phyloP scores from a whole-genome alignment of 2,888 invertebrate species.

The Poecilus cupreus region DNA sequence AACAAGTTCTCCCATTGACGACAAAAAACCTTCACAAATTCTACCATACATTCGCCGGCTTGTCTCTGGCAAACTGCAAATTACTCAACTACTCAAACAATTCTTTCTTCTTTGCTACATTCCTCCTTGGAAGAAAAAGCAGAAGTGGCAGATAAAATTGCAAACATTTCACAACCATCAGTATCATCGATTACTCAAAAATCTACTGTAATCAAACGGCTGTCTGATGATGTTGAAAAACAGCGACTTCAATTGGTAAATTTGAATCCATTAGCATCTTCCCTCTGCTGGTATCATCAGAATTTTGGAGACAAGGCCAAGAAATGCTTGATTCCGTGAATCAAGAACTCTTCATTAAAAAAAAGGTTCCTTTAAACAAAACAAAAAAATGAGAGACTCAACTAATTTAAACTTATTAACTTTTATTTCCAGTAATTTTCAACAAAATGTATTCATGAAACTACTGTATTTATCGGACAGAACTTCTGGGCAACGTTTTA shows the following conservation, averaged over 20 bases:
- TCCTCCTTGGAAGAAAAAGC: neutral
- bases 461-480: too few relatives aligned
- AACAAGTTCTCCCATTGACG: neutral
- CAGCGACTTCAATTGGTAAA: neutral
- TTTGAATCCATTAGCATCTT: neutral
- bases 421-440: too few relatives aligned
- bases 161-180: neutral
- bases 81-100: neutral
- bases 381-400: too few relatives aligned
- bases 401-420: too few relatives aligned
- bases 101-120: neutral
- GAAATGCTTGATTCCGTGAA: neutral
- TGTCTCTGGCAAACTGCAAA: neutral
- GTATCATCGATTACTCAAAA: neutral
- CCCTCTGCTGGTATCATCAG: too few relatives aligned
- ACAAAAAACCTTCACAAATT: neutral
- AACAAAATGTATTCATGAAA: too few relatives aligned
- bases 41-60: neutral
- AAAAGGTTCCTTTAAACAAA: too few relatives aligned
- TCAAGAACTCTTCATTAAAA: too few relatives aligned
- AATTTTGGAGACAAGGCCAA: too few relatives aligned
- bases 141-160: neutral
- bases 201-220: too few relatives aligned
- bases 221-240: neutral
- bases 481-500: too few relatives aligned